Conservation (phyloP, 2,888 invertebrate genomes). For the Ichneumoninae sp. region DNA sequence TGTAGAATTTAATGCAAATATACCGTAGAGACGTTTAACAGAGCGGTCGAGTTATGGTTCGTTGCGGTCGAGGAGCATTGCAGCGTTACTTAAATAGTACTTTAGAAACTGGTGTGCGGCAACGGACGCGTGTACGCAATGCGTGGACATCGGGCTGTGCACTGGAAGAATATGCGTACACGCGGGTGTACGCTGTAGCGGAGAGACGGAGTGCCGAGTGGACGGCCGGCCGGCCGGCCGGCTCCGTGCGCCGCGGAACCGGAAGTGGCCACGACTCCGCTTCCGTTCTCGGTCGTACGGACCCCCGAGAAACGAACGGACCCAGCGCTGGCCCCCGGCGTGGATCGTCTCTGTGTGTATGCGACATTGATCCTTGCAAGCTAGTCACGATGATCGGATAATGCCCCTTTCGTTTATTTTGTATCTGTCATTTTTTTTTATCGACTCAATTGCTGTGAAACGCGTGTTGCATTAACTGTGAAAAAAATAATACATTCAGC, state of each 20-base stretch:
- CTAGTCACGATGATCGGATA: neutral
- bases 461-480: neutral
- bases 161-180: neutral
- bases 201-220: conserved; percentile 16
- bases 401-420: neutral
- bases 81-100: conserved; percentile 40
- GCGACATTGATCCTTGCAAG: neutral
- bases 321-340: conserved; percentile 18
- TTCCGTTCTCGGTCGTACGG: conserved; percentile 58
- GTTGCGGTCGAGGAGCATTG: conserved; percentile 52
- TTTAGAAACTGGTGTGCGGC: conserved; percentile 3
- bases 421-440: neutral
- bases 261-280: conserved; percentile 63
- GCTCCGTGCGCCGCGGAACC: conserved; percentile 48
- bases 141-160: neutral
- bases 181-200: neutral
- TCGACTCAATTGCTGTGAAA: neutral
- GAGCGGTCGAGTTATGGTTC: conserved; percentile 53
- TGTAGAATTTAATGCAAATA: neutral
- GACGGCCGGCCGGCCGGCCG: conserved; percentile 22
- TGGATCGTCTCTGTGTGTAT: neutral
- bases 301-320: conserved; percentile 52
- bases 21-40: conserved; percentile 24
- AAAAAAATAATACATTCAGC: neutral
- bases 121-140: neutral